Conservation (phyloP, 2,888 invertebrate genomes). For the Chaitophorus viminalis region DNA sequence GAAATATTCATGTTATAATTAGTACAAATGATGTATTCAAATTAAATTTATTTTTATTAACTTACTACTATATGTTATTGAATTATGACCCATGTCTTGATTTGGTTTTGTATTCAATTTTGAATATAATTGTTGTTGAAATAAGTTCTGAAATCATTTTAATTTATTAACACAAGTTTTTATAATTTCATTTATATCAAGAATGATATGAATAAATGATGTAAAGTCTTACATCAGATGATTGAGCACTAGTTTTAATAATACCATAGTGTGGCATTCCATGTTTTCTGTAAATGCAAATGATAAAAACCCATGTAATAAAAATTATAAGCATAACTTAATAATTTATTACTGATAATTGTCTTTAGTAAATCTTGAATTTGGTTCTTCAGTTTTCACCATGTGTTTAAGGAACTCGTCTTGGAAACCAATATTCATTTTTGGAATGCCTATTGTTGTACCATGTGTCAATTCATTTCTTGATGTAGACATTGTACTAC, state of each 20-base stretch:
- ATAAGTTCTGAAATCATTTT: conserved; percentile 31
- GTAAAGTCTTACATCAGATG: conserved; percentile 36
- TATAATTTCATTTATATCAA: conserved; percentile 1
- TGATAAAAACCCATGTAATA: background rate
- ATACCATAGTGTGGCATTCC: conserved; percentile 25
- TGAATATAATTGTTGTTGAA: conserved; percentile 49
- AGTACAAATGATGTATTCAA: conserved; percentile 1
- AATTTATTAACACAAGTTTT: conserved; percentile 1
- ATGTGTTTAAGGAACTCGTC: conserved; percentile 63
- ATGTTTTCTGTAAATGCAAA: conserved; percentile 37
- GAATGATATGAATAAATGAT: no score
- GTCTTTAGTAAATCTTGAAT: conserved; percentile 29
- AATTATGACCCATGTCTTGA: conserved; percentile 40
- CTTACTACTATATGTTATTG: conserved; percentile 56
- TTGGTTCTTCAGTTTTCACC: conserved; percentile 59
- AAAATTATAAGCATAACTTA: background rate
- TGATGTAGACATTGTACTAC: conserved; percentile 31
- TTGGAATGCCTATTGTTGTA: conserved; percentile 57
- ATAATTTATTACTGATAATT: conserved; percentile 51
- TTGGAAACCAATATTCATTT: conserved; percentile 63
- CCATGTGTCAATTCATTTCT: conserved; percentile 34
- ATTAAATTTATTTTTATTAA: conserved; percentile 27
- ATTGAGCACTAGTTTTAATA: conserved; percentile 35
- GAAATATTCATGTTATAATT: conserved; percentile 32
- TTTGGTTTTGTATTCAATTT: conserved; percentile 40